These are phyloP conservation scores for Micromys minutus DNA, from an alignment of 2,113 vertebrate genomes.

Conservation along the genomic window DNA sequence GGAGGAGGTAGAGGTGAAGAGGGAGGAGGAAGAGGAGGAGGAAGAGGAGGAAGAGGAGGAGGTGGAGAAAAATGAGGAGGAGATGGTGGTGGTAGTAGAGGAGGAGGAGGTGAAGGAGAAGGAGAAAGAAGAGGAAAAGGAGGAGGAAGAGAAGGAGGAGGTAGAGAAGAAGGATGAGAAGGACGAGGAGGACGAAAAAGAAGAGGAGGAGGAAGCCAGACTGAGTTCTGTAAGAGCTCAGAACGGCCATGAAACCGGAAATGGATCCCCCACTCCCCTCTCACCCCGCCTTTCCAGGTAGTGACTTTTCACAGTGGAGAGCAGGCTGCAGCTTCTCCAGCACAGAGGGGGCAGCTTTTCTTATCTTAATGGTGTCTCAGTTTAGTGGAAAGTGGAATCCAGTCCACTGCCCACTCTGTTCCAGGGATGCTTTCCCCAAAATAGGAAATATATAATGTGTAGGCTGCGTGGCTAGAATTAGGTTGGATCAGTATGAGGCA, in stretches of 20 bases:
- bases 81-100: too few species aligned
- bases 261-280: slow-evolving; percentile 44
- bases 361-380: slow-evolving; percentile 79
- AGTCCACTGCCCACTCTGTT: slow-evolving; percentile 78
- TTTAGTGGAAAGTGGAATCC: slow-evolving; percentile 78
- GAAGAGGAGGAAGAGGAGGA: too few species aligned
- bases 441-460: slow-evolving; percentile 79
- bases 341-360: slow-evolving; percentile 73
- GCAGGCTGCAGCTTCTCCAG: slow-evolving; percentile 35
- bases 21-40: too few species aligned
- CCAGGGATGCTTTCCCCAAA: slow-evolving; percentile 78
- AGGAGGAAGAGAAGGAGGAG: too few species aligned
- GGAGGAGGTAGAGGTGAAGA: too few species aligned
- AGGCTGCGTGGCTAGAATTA: slow-evolving; percentile 76
- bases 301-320: slow-evolving; percentile 60
- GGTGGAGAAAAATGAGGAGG: too few species aligned
- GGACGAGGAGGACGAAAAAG: too few species aligned
- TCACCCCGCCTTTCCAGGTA: slow-evolving; percentile 3
- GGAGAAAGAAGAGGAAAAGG: too few species aligned
- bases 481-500: slow-evolving; percentile 74
- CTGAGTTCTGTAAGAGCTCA: background rate
- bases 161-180: too few species aligned
- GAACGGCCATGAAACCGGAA: slow-evolving; percentile 33
- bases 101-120: too few species aligned
- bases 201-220: background rate